These are phyloP conservation scores for Zeus faber DNA, from an alignment of 2,113 vertebrate species.

Conservation along the genomic window DNA sequence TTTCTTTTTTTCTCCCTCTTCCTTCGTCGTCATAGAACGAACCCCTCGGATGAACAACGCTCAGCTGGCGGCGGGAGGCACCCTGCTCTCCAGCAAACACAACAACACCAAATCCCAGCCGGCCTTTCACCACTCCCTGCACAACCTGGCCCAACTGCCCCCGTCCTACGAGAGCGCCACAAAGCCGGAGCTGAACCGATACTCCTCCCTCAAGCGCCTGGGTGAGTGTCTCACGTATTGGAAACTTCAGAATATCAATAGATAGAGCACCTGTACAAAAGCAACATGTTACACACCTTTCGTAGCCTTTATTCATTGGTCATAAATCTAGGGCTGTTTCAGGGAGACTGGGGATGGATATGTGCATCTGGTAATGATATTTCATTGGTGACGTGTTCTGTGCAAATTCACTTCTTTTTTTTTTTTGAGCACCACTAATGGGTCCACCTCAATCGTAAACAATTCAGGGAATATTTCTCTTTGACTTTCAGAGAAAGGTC, in stretches of 20 bases:
- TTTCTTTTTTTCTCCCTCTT: no score
- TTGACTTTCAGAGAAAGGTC: conserved; percentile 78
- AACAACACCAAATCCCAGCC: conserved; percentile 82
- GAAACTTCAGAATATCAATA: not conserved
- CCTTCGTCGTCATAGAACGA: conserved; percentile 69
- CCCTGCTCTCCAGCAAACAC: conserved; percentile 81
- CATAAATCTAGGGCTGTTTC: no score
- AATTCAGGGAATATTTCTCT: conserved; percentile 39
- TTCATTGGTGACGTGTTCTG: no score
- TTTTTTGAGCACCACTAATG: no score
- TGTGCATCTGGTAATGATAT: no score
- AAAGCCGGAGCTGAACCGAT: conserved; percentile 88
- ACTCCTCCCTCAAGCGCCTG: conserved; percentile 88
- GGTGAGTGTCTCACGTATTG: conserved; percentile 70
- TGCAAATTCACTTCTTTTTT: no score
- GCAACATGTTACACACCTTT: no score
- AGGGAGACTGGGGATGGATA: no score
- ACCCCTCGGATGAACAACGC: conserved; percentile 80
- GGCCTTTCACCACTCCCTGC: conserved; percentile 87
- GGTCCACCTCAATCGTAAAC: no score
- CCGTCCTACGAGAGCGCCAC: conserved; percentile 88
- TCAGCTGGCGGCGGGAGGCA: conserved; percentile 80
- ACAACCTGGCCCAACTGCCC: conserved; percentile 91
- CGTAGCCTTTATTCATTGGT: no score
- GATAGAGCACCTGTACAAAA: conserved; percentile 18